These are phyloP conservation scores for Xenentodon cancila DNA, from an alignment of 2,797 vertebrate species.

Conservation along the genomic window DNA sequence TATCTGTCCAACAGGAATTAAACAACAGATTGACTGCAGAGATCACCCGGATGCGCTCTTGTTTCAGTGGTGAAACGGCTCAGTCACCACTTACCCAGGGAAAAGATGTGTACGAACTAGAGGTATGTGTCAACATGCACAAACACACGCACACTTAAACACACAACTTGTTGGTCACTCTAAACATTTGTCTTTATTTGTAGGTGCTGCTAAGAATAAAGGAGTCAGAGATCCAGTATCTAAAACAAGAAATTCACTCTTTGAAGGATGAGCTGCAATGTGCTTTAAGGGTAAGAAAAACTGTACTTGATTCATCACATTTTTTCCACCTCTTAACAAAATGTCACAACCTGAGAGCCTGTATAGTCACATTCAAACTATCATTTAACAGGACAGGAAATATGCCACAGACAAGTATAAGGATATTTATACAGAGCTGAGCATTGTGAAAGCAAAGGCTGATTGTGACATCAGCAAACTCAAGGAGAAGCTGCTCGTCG, in stretches of 20 bases:
- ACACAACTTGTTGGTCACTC: neutral
- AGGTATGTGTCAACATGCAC: slow-evolving; percentile 79
- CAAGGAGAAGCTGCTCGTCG: slow-evolving; percentile 94
- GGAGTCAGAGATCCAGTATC: slow-evolving; percentile 98
- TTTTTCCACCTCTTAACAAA: neutral
- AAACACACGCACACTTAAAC: neutral
- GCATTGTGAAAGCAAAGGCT: slow-evolving; percentile 96
- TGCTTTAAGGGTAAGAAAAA: slow-evolving; percentile 87
- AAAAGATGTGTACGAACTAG: slow-evolving; percentile 95
- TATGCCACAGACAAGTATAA: slow-evolving; percentile 97
- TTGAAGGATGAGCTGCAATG: slow-evolving; percentile 98
- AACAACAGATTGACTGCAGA: slow-evolving; percentile 95
- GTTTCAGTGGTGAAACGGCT: slow-evolving; percentile 88
- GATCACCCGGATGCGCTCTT: slow-evolving; percentile 92
- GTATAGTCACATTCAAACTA: too few relatives aligned
- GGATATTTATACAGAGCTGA: slow-evolving; percentile 97
- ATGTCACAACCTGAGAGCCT: neutral
- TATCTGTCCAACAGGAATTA: slow-evolving; percentile 85
- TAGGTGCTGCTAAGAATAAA: slow-evolving; percentile 97
- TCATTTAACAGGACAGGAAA: slow-evolving; percentile 91
- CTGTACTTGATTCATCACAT: neutral
- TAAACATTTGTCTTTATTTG: neutral
- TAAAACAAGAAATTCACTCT: slow-evolving; percentile 98
- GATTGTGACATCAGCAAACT: slow-evolving; percentile 96
- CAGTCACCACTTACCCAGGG: slow-evolving; percentile 90